Percentiles rank a stretch among this genome's conserved stretches.
phyloP scores from a whole-genome alignment of 2,797 vertebrate genomes.

The Microtus californicus region DNA sequence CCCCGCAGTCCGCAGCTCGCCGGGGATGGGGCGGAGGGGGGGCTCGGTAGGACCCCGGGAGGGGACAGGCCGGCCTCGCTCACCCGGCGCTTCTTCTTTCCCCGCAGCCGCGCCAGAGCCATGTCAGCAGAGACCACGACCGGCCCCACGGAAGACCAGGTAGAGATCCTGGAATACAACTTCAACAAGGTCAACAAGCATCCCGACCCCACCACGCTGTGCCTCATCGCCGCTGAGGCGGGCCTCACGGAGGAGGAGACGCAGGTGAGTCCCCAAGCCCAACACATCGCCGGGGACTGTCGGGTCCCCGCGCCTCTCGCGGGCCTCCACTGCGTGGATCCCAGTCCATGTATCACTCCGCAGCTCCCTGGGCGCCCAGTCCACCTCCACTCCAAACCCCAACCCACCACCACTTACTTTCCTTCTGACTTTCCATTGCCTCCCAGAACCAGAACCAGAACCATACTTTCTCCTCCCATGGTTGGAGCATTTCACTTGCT shows the following conservation, averaged over 20 bases:
- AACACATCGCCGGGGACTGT: neutral
- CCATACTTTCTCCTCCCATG: neutral
- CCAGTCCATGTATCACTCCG: neutral
- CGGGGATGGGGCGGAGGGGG: neutral
- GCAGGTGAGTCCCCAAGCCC: conserved; percentile 84
- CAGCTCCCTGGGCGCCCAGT: neutral
- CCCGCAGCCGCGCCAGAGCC: conserved; percentile 43
- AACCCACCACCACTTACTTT: neutral
- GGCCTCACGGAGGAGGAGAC: conserved; percentile 94
- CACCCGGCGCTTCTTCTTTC: neutral
- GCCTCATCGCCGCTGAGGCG: conserved; percentile 94
- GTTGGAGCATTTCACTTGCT: neutral
- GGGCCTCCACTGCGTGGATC: neutral
- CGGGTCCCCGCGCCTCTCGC: neutral
- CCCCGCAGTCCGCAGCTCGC: neutral
- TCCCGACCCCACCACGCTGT: conserved; percentile 92
- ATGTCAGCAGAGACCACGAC: conserved; percentile 82
- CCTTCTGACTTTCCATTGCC: neutral
- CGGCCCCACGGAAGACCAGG: conserved; percentile 92
- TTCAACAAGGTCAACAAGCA: conserved; percentile 92
- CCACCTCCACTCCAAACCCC: neutral
- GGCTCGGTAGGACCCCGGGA: neutral
- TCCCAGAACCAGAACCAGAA: neutral
- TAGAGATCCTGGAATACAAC: conserved; percentile 93
- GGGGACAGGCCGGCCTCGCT: neutral